Conservation (phyloP, 2,113 vertebrate genomes). For the Trichechus manatus region DNA sequence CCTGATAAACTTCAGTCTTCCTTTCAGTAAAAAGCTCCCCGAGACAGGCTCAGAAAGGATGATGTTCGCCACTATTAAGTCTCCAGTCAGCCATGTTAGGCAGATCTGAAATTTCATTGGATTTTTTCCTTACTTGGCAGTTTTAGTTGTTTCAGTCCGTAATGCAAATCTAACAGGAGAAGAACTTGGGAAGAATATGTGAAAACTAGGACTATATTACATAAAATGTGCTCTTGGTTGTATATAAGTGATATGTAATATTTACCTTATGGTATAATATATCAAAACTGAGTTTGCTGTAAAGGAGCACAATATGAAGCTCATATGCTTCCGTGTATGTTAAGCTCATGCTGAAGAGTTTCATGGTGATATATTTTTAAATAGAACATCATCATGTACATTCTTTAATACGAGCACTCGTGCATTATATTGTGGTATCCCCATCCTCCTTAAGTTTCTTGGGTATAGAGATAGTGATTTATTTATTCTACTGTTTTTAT, state of each 20-base stretch:
- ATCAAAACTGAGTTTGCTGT: slow-evolving; percentile 32
- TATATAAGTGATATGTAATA: slow-evolving; percentile 24
- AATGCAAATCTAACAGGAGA: slow-evolving; percentile 68
- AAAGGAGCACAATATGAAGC: not conserved
- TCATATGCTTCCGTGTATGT: not conserved
- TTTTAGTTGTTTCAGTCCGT: slow-evolving; percentile 68
- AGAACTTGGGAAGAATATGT: slow-evolving; percentile 41
- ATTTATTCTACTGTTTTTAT: not conserved
- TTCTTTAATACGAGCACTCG: not conserved
- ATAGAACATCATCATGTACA: not conserved
- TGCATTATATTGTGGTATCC: not conserved
- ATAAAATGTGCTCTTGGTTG: slow-evolving; percentile 21
- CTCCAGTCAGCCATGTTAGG: slow-evolving; percentile 56
- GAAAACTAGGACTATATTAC: slow-evolving; percentile 38
- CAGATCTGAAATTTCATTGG: slow-evolving; percentile 59
- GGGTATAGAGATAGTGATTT: not conserved
- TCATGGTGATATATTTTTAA: not conserved
- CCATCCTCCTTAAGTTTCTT: not conserved
- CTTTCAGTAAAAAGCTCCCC: slow-evolving; percentile 43
- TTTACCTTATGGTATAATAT: slow-evolving; percentile 40
- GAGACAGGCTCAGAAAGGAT: slow-evolving; percentile 54
- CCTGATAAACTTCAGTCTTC: slow-evolving; percentile 72
- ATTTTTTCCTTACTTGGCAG: slow-evolving; percentile 45
- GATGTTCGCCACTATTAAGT: slow-evolving; percentile 55
- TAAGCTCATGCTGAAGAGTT: not conserved